Base-by-base conservation (phyloP, 2,113 vertebrate genomes). In the Hypocryptadius cinnamomeus region DNA sequence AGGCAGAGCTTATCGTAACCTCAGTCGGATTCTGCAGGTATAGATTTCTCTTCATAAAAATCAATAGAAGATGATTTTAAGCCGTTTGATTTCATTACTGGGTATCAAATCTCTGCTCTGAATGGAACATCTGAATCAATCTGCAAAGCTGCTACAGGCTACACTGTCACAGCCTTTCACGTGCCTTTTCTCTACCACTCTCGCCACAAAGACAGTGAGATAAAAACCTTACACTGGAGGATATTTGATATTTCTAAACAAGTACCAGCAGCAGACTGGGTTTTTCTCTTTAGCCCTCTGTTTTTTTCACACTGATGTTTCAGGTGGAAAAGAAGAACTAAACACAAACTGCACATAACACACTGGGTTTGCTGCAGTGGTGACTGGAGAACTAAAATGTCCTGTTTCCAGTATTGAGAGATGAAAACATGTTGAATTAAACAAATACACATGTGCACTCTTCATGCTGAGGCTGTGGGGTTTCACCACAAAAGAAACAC, bases 91-190 rank as follows among this genome's bases (percentile, higher is more conserved):
- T 94, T 89, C 87, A 80, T 80, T 77, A 78, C 54, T 30, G 80
- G 39, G 76, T 69, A 91, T 91, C 89, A 94, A 77, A 90, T 94
- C 89, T 83, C 76, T 27, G 68, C 63, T 78, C 72, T 83, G 94
- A 95, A 94, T 64, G 85, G 76, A 92, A 80, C 60, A 70, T 59
- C 79, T 74, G 91, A 92, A 93, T 91, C 92, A 79, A 92, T 93
- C 70, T 66, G 91, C 68, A 48, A 88, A 94, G 87, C 95, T 85
- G 79, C 89, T 88, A 87, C 56, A 79, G 69, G 86, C 90, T 66
- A 83, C 2, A 0, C 88, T 50, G 56, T 39, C 5, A 1, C 27
- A 89, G 88, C 42, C 85, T 87, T 91, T 94, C 79, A 57, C 88
- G 23, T 77, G 71, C 54, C 64, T 89, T 57, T 84, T 66, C 86